These are phyloP conservation scores for Pedionomus torquatus DNA, from an alignment of 2,113 vertebrate genomes.

Conservation along the genomic window DNA sequence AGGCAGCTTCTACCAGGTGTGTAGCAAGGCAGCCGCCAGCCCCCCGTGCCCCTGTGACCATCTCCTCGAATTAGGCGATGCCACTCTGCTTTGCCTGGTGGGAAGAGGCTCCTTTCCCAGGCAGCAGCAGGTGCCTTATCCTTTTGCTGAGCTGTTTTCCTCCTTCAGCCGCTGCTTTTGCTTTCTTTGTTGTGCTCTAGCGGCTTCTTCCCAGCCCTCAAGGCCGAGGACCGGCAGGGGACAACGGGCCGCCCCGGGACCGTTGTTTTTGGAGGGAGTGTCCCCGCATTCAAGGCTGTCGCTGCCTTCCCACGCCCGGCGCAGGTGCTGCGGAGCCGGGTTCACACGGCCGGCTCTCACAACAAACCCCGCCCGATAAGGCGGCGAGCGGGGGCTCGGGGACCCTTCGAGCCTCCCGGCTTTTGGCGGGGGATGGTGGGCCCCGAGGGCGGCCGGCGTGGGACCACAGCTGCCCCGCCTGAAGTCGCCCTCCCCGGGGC, in stretches of 20 bases:
- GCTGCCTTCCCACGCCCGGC: background rate
- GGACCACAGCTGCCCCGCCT: background rate
- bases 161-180: background rate
- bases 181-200: background rate
- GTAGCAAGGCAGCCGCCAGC: background rate
- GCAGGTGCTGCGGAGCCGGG: background rate
- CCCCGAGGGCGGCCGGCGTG: too few relatives aligned
- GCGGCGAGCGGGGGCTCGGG: background rate
- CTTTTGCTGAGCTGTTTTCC: background rate
- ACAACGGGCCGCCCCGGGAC: background rate
- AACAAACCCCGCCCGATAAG: background rate
- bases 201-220: background rate
- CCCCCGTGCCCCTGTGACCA: background rate
- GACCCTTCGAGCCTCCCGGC: too few relatives aligned
- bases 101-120: background rate
- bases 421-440: background rate
- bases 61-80: background rate
- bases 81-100: background rate
- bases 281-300: slow-evolving; percentile 11
- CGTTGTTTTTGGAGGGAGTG: background rate
- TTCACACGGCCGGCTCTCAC: background rate
- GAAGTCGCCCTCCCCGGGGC: background rate
- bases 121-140: slow-evolving; percentile 38
- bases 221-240: background rate
- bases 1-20: background rate